Percentiles rank a stretch among this genome's conserved stretches.
phyloP scores from a whole-genome alignment of 2,797 vertebrate species.

The Streptopelia turtur region DNA sequence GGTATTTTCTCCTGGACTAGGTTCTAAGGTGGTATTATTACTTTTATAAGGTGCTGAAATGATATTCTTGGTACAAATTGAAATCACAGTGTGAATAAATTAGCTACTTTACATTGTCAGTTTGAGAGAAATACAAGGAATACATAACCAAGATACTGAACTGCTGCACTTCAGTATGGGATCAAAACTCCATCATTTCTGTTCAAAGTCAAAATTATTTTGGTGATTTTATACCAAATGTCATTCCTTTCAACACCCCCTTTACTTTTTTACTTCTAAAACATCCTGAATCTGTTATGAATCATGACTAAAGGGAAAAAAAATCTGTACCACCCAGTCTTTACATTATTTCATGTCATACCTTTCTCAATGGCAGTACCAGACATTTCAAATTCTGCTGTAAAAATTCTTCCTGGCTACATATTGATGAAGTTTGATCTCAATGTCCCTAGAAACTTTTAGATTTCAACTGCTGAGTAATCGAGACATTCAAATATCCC shows the following conservation, averaged over 20 bases:
- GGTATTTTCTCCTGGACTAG: not conserved
- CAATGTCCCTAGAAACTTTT: not conserved
- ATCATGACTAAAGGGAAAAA: not conserved
- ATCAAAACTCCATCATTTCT: not conserved
- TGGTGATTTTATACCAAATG: not conserved
- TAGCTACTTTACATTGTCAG: not conserved
- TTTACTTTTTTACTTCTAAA: not conserved
- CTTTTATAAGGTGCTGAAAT: constrained; percentile 29
- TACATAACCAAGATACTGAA: not conserved
- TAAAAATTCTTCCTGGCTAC: not conserved
- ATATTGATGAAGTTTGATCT: not conserved
- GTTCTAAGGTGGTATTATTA: not conserved
- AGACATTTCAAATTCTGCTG: not conserved
- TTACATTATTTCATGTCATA: not conserved
- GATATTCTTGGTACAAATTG: not conserved
- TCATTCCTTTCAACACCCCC: not conserved
- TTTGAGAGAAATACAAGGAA: not conserved
- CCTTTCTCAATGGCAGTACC: not conserved
- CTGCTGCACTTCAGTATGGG: not conserved
- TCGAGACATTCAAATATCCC: not conserved
- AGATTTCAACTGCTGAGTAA: not conserved
- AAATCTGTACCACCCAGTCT: not conserved
- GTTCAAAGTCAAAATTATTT: not conserved
- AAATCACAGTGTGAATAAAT: constrained; percentile 27
- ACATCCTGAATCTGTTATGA: not conserved